Evolutionary conservation across 1,140 invertebrate species (phyloP).

Genomic region (Stenopsyche tienmushanensis): DNA sequence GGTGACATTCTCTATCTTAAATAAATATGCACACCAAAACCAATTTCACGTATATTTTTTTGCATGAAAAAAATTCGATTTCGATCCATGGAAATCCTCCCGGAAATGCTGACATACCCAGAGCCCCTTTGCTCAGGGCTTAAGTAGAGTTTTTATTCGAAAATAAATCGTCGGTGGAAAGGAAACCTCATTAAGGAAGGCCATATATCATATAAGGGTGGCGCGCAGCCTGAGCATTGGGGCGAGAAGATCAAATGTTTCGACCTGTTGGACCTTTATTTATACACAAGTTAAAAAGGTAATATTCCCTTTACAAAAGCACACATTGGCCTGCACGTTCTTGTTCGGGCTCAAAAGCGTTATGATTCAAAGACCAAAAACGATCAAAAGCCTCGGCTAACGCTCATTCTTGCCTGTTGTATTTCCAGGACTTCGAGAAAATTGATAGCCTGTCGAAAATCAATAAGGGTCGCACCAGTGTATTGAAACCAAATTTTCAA

Average conservation of each 20-base stretch:
- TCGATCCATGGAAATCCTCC: too few relatives aligned
- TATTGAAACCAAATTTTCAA: too few relatives aligned
- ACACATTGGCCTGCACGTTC: too few relatives aligned
- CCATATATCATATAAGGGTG: slow-evolving; percentile 24
- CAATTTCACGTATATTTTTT: background rate
- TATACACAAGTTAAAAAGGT: background rate
- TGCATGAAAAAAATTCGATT: background rate
- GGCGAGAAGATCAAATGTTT: slow-evolving; percentile 4
- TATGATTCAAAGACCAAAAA: too few relatives aligned
- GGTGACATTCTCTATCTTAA: background rate
- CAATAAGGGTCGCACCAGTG: too few relatives aligned
- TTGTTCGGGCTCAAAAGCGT: too few relatives aligned
- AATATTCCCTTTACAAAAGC: background rate
- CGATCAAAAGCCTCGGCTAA: too few relatives aligned
- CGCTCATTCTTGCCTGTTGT: too few relatives aligned
- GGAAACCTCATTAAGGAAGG: slow-evolving; percentile 32
- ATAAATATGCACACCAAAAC: background rate
- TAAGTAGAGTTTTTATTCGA: slow-evolving; percentile 11
- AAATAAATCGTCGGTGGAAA: slow-evolving; percentile 26
- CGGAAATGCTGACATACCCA: background rate
- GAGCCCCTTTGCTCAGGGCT: background rate
- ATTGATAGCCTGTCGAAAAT: too few relatives aligned
- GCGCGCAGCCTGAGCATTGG: background rate
- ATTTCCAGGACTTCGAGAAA: too few relatives aligned
- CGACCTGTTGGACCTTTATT: background rate